Conservation (phyloP, 1,140 invertebrate genomes). For the Oppia nitens region DNA sequence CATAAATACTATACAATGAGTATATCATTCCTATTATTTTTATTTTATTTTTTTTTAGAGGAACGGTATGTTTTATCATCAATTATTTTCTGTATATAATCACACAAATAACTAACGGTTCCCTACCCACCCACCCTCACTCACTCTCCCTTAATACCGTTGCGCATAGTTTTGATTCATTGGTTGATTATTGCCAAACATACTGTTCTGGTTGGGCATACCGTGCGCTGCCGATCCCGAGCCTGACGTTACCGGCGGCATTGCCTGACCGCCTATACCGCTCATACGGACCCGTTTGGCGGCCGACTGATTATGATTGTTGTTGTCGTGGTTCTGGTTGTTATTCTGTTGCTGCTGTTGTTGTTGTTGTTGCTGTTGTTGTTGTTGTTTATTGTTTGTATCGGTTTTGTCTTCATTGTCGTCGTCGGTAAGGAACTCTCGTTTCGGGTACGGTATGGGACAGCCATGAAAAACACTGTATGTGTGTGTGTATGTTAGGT, state of each 20-base stretch:
- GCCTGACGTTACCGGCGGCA: neutral
- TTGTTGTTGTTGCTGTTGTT: conserved; percentile 4
- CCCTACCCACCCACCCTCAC: too few species aligned
- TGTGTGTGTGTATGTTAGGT: too few species aligned
- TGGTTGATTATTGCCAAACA: conserved; percentile 1
- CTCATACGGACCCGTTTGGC: conserved; percentile 21
- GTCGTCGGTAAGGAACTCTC: conserved; percentile 94
- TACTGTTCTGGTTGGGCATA: conserved; percentile 5
- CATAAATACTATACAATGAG: too few species aligned
- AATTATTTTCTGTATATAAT: too few species aligned
- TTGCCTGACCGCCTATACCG: conserved; percentile 3
- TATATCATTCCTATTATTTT: too few species aligned
- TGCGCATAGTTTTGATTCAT: neutral
- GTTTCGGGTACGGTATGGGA: conserved; percentile 92
- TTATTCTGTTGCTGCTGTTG: neutral
- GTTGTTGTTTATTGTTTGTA: conserved; percentile 32
- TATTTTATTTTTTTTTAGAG: too few species aligned
- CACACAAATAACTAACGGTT: too few species aligned
- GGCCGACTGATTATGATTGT: neutral
- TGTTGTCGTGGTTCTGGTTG: neutral
- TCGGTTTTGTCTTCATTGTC: conserved; percentile 89
- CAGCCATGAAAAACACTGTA: conserved; percentile 80
- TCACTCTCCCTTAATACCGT: too few species aligned
- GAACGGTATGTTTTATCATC: too few species aligned
- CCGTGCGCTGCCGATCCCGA: neutral